These are phyloP conservation scores for Centroberyx gerrardi DNA, from an alignment of 2,797 vertebrate genomes.

Conservation along the genomic window DNA sequence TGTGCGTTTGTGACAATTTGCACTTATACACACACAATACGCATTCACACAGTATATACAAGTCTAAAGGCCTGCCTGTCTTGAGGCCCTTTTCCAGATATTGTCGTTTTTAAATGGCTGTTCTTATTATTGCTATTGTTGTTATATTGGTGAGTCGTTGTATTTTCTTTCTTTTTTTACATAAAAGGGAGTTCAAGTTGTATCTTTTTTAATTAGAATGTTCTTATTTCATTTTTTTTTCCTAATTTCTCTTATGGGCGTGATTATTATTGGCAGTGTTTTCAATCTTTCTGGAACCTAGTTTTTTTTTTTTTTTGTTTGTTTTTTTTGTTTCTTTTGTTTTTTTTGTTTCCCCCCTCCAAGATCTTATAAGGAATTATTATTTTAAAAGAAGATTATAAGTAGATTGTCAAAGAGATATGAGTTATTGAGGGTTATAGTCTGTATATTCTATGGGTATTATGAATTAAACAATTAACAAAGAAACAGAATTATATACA, in stretches of 20 bases:
- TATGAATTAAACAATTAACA: constrained; percentile 88
- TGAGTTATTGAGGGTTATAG: constrained; percentile 85
- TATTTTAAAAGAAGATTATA: constrained; percentile 83
- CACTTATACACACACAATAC: constrained; percentile 68
- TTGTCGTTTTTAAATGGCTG: constrained; percentile 84
- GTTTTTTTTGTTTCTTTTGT: constrained; percentile 33
- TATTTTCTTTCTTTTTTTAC: constrained; percentile 65
- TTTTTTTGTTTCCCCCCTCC: constrained; percentile 30
- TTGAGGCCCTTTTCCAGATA: constrained; percentile 74
- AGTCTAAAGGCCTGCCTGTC: constrained; percentile 70
- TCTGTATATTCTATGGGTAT: constrained; percentile 89
- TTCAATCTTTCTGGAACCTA: constrained; percentile 73
- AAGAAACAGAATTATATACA: constrained; percentile 87
- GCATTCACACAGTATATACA: constrained; percentile 63
- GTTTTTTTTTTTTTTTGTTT: constrained; percentile 51
- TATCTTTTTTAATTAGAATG: constrained; percentile 66
- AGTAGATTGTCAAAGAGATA: constrained; percentile 82
- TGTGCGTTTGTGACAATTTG: constrained; percentile 62
- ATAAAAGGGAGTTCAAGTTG: constrained; percentile 83
- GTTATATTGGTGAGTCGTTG: constrained; percentile 78
- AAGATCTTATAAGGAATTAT: constrained; percentile 79
- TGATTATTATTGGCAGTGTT: constrained; percentile 80
- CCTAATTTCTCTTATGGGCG: constrained; percentile 69
- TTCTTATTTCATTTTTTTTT: constrained; percentile 70
- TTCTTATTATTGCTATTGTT: constrained; percentile 84